Evolutionary conservation across 1,140 invertebrate species (phyloP).

Genomic region (Trypoxylus dichotomus): DNA sequence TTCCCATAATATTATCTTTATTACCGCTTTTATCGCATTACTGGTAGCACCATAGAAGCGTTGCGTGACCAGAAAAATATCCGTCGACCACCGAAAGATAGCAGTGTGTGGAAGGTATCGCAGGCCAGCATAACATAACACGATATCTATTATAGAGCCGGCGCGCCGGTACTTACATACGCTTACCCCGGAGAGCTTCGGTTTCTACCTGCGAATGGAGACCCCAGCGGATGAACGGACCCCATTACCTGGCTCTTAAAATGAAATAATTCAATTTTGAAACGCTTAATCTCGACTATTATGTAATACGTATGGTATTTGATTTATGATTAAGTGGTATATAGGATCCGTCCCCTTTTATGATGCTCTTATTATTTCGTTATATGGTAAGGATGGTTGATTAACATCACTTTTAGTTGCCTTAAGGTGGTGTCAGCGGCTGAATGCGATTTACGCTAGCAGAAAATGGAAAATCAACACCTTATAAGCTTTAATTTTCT

Average conservation of each 20-base stretch:
- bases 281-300: not conserved
- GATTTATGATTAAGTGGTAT: not conserved
- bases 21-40: not conserved
- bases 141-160: not conserved
- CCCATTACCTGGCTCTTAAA: not conserved
- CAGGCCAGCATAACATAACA: no score
- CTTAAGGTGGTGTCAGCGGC: no score
- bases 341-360: not conserved
- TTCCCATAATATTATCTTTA: not conserved
- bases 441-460: no score
- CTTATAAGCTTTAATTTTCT: no score
- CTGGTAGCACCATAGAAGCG: not conserved
- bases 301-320: not conserved
- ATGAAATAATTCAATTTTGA: not conserved
- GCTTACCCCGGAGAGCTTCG: not conserved
- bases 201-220: not conserved
- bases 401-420: no score
- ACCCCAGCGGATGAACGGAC: not conserved
- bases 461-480: no score
- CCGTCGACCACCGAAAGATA: not conserved
- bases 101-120: not conserved
- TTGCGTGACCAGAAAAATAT: not conserved
- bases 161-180: not conserved
- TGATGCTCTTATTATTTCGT: no score
- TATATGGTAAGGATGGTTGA: no score